Base-by-base conservation (phyloP, 2,888 invertebrate species). In the Conchocele bisecta region DNA sequence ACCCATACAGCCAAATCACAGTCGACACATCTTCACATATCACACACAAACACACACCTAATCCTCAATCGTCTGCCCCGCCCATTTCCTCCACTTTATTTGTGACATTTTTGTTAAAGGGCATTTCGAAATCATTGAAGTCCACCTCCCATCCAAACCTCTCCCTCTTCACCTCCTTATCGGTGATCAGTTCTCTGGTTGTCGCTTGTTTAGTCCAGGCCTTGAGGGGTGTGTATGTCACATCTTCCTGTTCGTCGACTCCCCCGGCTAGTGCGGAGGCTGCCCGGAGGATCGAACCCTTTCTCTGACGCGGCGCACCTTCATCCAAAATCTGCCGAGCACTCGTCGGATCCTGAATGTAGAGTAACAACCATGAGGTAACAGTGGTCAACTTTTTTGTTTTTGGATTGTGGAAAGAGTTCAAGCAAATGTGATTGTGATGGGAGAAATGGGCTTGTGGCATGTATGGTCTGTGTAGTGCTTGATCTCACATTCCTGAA, bases 141-240 rank as follows among this genome's bases (percentile, higher is more conserved):
- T 91, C 91, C 20, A 91, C 89, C 59, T 90, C 88, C 91, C 91
- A 91, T 17, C 89, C 89, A 75, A 87, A 91, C 22, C 89, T 80
- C 3, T 91, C 86, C 17, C 91, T 67, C 22, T 81, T 79, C 1
- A 82, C 67, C 39, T 79, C 84, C 59, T 86, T 86, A 7, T 87
- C 84, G 0, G 69, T 51, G 2, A 91, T 82, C 22, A 91, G 83
- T 54, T 91, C 86, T 42, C 84, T 66, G 2, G 90, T 89, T 28
- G 86, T 87, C 20, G 85, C 77, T 73, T 89, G 89, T 61, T 87
- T 83, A n/a, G 89, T 91, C 91, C 91, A 91, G 13, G 85, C 85
- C 70, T 85, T 87, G 5, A 83, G 79, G 5, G 90, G 90, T 0
- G 74, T 79, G 75, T 89, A 90, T 3, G 88, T 88, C 64, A 91